Base-by-base conservation (phyloP, 1,140 invertebrate species). In the Melanaphis sacchari region DNA sequence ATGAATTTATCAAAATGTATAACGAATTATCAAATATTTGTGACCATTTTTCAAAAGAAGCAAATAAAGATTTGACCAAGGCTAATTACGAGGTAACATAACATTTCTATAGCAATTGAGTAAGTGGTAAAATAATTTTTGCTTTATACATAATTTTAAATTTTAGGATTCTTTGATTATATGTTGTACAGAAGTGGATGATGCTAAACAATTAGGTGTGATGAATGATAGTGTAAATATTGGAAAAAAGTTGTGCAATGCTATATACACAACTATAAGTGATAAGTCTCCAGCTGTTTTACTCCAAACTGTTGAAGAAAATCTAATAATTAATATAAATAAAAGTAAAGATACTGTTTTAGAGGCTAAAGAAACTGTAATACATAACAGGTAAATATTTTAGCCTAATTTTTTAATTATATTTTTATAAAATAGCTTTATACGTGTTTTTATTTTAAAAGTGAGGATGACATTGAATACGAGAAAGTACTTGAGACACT, bases 81-180 rank as follows among this genome's bases (percentile, higher is more conserved):
- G 9, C 49, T 90, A 54, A 90, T 90, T 90, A 90, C 11, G 52
- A 90, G 38, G 89, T 90, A 90, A 18, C 0, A 38, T 90, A 90
- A 18, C 0, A 38, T 41, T 90, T 54, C 31, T 59, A 90, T 43
- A 41, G 11, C 2, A 31, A 41, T 8, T 85, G 26, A 41, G 36
- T 43, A 26, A 85, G 38, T 41, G 59, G 1, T 76, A 6, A 1
- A 15, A n/a, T 4, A 76, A n/a, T n/a, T 76, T n/a, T n/a, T 76
- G 15, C 15, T 76, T 76, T 18, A 76, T 76, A n/a, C 18, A 0
- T 85, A 41, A 41, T 11, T 31, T 85, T 31, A 26, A 85, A 31
- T 76, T 85, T 85, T 59, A 90, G 89, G 89, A 90, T 66, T 90
- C 89, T 40, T 90, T 90, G 52, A 90, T 90, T 59, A 24, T 59